Evolutionary conservation across 2,113 vertebrate genomes (phyloP).

Genomic region (Fulmarus glacialis): DNA sequence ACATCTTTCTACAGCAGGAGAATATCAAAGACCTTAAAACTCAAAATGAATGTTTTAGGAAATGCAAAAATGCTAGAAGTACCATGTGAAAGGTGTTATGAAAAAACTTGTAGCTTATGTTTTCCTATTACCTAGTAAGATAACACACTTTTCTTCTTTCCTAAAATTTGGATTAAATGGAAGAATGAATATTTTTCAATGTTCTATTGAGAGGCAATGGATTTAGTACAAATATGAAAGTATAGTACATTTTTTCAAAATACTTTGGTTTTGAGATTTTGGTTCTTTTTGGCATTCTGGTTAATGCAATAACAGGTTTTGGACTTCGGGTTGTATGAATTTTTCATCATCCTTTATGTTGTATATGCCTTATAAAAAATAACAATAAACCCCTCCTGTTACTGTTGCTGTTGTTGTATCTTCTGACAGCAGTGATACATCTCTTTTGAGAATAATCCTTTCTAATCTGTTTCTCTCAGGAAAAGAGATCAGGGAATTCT

Average conservation of each 20-base stretch:
- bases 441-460: not conserved
- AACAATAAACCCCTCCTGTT: not conserved
- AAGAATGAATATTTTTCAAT: not conserved
- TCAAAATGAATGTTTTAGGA: not conserved
- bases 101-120: not conserved
- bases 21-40: not conserved
- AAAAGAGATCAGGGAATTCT: not conserved
- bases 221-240: not conserved
- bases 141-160: not conserved
- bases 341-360: not conserved
- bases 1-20: not conserved
- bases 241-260: not conserved
- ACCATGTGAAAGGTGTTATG: not conserved
- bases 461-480: not conserved
- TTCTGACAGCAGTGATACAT: not conserved
- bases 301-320: not conserved
- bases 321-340: not conserved
- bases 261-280: not conserved
- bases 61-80: not conserved
- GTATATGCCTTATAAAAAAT: not conserved
- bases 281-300: not conserved
- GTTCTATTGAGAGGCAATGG: not conserved
- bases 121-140: not conserved
- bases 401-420: not conserved
- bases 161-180: not conserved